Base-by-base conservation (phyloP, 2,888 invertebrate genomes). In the Yponomeuta cagnagella region DNA sequence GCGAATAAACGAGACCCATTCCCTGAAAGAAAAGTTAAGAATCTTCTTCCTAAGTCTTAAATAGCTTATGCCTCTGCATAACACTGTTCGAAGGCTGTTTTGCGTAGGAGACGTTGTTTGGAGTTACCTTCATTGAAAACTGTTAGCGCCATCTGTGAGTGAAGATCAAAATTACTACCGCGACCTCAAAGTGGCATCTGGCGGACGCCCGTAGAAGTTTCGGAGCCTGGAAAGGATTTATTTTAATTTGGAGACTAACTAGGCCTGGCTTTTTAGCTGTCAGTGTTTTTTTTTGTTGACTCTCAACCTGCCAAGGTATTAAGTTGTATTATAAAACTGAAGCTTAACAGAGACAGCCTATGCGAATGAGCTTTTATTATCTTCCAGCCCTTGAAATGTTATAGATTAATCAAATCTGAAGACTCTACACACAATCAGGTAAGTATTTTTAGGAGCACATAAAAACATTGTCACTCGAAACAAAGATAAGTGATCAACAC, bases 101-200 rank as follows among this genome's bases (percentile, higher is more conserved):
- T 12, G 52, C 52, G 52, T 58, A 58, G 12, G 15, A 2, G 52
- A 15, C 52, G 73, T 71, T 72, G 65, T 30, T 73, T 72, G 74
- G 72, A 70, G 73, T 76, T 73, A 30, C 31, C 65, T 23, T 10
- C 33, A 8, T 31, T 69, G 67, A 43, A 69, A 31, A 58, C 74
- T 48, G 48, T 37, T 70, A 73, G 68, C 74, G 74, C 73, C 74
- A 74, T 73, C 74, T 74, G 71, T 69, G 64, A 65, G 63, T 48
- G 23, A 63, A 70, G 67, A 67, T 15, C 10, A 52, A 15, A 31
- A 66, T 31, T 9, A 64, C 30, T 48, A 43, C 1, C 15, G 23
- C 37, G n/a, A 52, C 30, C 64, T 69, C 23, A 10, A 37, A 37
- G n/a, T 63, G 69, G 33, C 69, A 31, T 69, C 69, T 69, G 52